Conservation (phyloP, 2,888 invertebrate genomes). For the Plagiodera versicolora region DNA sequence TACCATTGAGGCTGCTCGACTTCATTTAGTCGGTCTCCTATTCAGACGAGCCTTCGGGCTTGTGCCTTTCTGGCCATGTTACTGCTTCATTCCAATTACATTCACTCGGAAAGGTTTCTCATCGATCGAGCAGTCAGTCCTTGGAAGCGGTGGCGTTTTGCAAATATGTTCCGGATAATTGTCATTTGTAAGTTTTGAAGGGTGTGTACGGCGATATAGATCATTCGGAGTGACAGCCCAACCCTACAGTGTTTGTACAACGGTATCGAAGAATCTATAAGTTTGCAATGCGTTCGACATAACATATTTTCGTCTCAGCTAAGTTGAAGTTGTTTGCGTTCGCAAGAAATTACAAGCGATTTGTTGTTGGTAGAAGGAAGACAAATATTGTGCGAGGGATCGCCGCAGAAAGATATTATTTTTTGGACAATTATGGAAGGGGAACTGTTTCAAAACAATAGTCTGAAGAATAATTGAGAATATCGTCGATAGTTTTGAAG, state of each 20-base stretch:
- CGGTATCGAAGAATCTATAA: conserved; percentile 20
- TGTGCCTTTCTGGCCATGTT: no score
- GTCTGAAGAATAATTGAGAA: no score
- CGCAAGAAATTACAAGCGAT: background rate
- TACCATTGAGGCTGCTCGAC: no score
- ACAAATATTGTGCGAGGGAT: background rate
- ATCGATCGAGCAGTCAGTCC: conserved; percentile 18
- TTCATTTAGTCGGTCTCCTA: no score
- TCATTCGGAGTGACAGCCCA: conserved; percentile 42
- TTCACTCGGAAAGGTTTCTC: background rate
- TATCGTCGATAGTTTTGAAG: no score
- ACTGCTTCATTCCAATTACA: no score
- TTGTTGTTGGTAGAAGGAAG: background rate
- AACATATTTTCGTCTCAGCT: background rate
- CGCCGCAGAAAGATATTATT: no score
- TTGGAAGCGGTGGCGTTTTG: conserved; percentile 16
- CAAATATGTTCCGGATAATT: conserved; percentile 28
- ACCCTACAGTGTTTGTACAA: conserved; percentile 41
- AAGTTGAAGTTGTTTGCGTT: background rate
- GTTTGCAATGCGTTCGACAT: background rate
- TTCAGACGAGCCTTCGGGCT: no score
- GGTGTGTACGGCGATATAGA: conserved; percentile 37
- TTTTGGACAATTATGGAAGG: no score
- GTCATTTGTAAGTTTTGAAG: conserved; percentile 27
- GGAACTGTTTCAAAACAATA: no score